phyloP scores from a whole-genome alignment of 1,140 invertebrate species.

The Thaumatotibia leucotreta region DNA sequence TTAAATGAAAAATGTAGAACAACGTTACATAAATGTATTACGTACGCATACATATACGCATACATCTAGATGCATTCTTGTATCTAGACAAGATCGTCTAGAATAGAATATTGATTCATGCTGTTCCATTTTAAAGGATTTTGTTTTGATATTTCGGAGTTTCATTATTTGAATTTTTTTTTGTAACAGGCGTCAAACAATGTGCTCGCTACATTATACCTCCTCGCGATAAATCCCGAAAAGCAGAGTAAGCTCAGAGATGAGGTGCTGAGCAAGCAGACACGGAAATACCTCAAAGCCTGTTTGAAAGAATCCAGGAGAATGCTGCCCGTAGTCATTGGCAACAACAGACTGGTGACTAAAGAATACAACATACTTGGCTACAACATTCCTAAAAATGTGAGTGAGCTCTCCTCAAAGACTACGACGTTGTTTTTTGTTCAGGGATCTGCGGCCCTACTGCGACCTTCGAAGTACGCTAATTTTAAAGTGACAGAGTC shows the following conservation, averaged over 20 bases:
- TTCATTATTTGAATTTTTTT: background rate
- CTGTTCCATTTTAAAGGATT: constrained; percentile 18
- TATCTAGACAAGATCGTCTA: too few relatives aligned
- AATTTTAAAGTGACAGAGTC: too few relatives aligned
- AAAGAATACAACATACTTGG: constrained; percentile 78
- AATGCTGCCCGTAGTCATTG: constrained; percentile 74
- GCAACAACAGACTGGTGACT: constrained; percentile 68
- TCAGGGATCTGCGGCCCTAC: background rate
- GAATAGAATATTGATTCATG: too few relatives aligned
- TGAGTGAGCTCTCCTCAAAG: too few relatives aligned
- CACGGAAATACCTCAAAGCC: constrained; percentile 79
- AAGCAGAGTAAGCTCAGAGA: constrained; percentile 81
- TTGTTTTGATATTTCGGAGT: background rate
- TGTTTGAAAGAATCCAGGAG: constrained; percentile 81
- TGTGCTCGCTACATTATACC: constrained; percentile 74
- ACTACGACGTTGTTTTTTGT: too few relatives aligned
- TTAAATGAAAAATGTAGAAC: too few relatives aligned
- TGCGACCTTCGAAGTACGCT: too few relatives aligned
- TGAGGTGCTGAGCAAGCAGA: constrained; percentile 75
- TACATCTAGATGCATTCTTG: too few relatives aligned
- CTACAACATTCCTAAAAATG: constrained; percentile 79
- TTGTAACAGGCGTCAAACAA: constrained; percentile 50
- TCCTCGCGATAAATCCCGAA: constrained; percentile 79
- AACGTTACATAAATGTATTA: too few relatives aligned
- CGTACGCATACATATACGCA: too few relatives aligned